Conservation (phyloP, 2,113 vertebrate genomes). For the Anolis sagrei region DNA sequence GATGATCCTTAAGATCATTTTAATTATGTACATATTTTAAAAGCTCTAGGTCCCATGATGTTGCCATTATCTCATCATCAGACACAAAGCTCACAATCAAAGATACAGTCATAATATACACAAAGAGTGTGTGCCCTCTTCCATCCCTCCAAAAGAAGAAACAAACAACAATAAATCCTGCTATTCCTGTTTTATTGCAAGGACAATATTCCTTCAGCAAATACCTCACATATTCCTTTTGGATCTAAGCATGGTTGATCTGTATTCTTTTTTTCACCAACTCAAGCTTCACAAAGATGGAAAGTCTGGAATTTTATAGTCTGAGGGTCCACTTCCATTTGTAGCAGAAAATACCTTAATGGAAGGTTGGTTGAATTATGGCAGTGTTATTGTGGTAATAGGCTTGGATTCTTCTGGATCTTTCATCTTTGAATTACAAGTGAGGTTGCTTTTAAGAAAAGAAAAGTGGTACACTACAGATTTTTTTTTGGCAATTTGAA, state of each 20-base stretch:
- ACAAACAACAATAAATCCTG: slow-evolving; percentile 14
- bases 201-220: slow-evolving; percentile 8
- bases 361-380: slow-evolving; percentile 7
- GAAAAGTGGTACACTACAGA: slow-evolving; percentile 3
- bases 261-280: slow-evolving; percentile 4
- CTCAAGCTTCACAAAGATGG: slow-evolving; percentile 22
- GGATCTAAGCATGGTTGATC: slow-evolving; percentile 2
- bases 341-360: slow-evolving; percentile 26
- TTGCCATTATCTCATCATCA: not conserved
- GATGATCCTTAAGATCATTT: not conserved
- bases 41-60: not conserved
- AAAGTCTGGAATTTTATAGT: slow-evolving; percentile 7
- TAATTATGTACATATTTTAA: not conserved
- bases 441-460: slow-evolving; percentile 25
- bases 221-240: slow-evolving; percentile 26
- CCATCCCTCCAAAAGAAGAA: not conserved
- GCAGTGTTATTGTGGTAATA: not conserved
- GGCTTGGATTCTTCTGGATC: not conserved
- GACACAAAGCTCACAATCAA: not conserved
- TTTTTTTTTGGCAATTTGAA: slow-evolving; percentile 38
- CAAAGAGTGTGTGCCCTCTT: not conserved
- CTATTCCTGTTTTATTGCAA: slow-evolving; percentile 40
- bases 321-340: not conserved
- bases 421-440: slow-evolving; percentile 7
- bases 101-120: too few relatives aligned